Percentiles rank a stretch among this genome's conserved stretches.
These are phyloP conservation scores for Salvelinus namaycush DNA, from an alignment of 2,113 vertebrate genomes.

Conservation along the genomic window DNA sequence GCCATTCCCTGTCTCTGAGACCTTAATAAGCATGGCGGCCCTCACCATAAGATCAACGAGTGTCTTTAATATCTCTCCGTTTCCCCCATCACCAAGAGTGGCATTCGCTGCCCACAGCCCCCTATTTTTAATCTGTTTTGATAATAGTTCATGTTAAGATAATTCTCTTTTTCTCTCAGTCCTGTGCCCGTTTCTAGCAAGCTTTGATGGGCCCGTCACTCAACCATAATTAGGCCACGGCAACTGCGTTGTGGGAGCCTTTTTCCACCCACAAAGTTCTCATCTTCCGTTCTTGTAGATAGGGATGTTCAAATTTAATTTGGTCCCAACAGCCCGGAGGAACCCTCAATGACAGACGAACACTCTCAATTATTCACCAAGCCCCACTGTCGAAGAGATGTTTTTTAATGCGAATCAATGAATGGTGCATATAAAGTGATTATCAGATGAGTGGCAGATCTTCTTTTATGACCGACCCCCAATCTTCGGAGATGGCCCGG, in stretches of 20 bases:
- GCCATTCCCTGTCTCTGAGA: slow-evolving; percentile 38
- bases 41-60: slow-evolving; percentile 27
- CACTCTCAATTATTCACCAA: slow-evolving; percentile 67
- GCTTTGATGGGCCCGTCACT: slow-evolving; percentile 32
- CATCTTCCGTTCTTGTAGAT: slow-evolving; percentile 42
- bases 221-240: slow-evolving; percentile 37
- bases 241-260: slow-evolving; percentile 2
- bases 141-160: slow-evolving; percentile 19
- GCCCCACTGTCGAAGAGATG: slow-evolving; percentile 52
- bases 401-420: slow-evolving; percentile 70
- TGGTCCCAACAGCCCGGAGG: slow-evolving; percentile 47
- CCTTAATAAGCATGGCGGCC: slow-evolving; percentile 44
- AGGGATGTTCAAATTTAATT: slow-evolving; percentile 64
- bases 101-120: too few species aligned
- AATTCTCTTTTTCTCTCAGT: slow-evolving; percentile 17
- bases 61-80: slow-evolving; percentile 15
- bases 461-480: slow-evolving; percentile 46
- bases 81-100: not conserved
- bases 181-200: slow-evolving; percentile 4
- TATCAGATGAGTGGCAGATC: slow-evolving; percentile 54
- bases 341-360: slow-evolving; percentile 54
- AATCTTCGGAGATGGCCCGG: slow-evolving; percentile 20
- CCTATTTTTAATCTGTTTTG: slow-evolving; percentile 20
- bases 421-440: slow-evolving; percentile 64
- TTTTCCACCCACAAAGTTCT: slow-evolving; percentile 38